Evolutionary conservation across 2,797 vertebrate genomes (phyloP), one percentile per base, ranked within the genome.

Genomic region (Poecilia gillii): DNA sequence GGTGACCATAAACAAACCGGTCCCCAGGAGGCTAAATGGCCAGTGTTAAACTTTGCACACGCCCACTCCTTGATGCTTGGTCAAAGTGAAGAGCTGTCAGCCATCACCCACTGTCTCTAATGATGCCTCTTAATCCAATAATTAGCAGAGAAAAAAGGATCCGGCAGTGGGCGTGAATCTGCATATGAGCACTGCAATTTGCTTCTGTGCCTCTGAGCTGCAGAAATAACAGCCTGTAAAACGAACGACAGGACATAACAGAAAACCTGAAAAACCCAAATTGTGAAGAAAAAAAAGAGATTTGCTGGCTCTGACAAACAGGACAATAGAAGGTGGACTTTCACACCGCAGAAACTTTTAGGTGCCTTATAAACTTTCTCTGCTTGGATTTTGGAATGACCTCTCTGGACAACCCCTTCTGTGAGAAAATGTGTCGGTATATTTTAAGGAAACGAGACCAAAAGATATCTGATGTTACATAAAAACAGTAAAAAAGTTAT

Each of bases 91-190:
- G 80, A 80, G 85, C 82, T 72, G 47, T 78, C 72, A 75, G 73
- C 76, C 70, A 68, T 84, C 75, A 79, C 73, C 80, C 77, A 83
- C 85, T 83, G 73, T 79, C 76, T 87, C 84, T 89, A 87, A 91
- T 85, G 85, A 82, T 73, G 85, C 73, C 85, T 85, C 75, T 83
- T 83, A 81, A 88, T 81, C 84, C 66, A 73, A 85, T 90, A 87
- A 90, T 84, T 81, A 74, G 43, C 47, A 49, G n/a, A 33, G 31
- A 12, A 55, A 51, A 39, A 51, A 51, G 31, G 73, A 85, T 64
- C 75, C 43, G 74, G 7, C 31, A 33, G 89, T 89, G 82, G 89
- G 82, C 78, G 85, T 82, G 46, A 41, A 87, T 88, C 80, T 83
- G 57, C 78, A 88, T 90, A 74, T 55, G 6, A 33, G 74, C n/a